These are phyloP conservation scores for Furcula furcula DNA, from an alignment of 2,888 invertebrate species.

Conservation along the genomic window DNA sequence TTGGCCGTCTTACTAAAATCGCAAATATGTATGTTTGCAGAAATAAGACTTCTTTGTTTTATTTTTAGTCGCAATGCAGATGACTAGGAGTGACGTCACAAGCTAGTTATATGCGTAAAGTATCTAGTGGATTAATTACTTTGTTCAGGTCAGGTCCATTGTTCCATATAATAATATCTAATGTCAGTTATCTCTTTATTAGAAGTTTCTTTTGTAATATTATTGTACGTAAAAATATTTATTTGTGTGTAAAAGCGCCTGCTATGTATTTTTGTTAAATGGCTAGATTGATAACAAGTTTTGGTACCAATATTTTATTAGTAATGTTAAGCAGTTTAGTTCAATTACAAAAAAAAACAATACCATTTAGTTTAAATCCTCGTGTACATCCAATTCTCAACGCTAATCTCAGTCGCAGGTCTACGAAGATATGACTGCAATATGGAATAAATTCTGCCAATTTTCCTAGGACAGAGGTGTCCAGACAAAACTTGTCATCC, in stretches of 20 bases:
- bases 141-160: too few relatives aligned
- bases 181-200: too few relatives aligned
- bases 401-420: constrained; percentile 55
- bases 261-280: too few relatives aligned
- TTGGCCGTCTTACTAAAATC: neutral
- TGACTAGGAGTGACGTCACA: neutral
- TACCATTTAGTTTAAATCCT: constrained; percentile 57
- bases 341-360: neutral
- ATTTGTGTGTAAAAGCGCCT: too few relatives aligned
- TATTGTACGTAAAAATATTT: too few relatives aligned
- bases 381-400: constrained; percentile 53
- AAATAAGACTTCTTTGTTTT: neutral
- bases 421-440: constrained; percentile 64
- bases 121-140: too few relatives aligned
- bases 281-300: too few relatives aligned
- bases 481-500: constrained; percentile 70
- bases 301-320: too few relatives aligned
- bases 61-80: neutral
- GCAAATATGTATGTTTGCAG: neutral
- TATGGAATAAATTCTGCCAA: constrained; percentile 58
- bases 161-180: too few relatives aligned
- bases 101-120: neutral
- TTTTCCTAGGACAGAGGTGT: constrained; percentile 50
- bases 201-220: too few relatives aligned
- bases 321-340: too few relatives aligned